Evolutionary conservation across 2,797 vertebrate genomes (phyloP).

Genomic region (Arnoldichthys spilopterus): DNA sequence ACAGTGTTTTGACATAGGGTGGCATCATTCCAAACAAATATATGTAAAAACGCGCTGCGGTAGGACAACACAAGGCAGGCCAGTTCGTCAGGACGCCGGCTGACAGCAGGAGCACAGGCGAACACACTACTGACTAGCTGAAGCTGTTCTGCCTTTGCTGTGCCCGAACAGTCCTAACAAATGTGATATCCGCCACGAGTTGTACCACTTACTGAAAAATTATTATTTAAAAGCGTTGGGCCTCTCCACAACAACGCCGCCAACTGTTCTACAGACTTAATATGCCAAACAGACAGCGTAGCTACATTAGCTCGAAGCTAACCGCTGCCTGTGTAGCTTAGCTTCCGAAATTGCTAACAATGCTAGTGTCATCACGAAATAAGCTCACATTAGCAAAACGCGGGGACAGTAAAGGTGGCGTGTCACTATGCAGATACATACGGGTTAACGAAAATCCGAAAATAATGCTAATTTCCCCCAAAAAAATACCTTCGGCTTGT

Average conservation of each 20-base stretch:
- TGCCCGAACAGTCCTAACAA: background rate
- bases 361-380: conserved; percentile 7
- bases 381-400: background rate
- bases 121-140: background rate
- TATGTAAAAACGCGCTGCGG: too few relatives aligned
- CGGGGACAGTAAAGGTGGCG: accelerated
- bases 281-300: background rate
- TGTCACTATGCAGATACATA: background rate
- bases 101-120: too few relatives aligned
- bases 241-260: background rate
- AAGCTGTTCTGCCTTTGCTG: background rate
- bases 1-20: too few relatives aligned
- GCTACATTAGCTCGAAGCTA: conserved; percentile 15
- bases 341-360: background rate
- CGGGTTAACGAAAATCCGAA: background rate
- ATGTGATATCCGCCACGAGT: too few relatives aligned
- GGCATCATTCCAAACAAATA: too few relatives aligned
- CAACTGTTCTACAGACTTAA: background rate
- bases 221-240: background rate
- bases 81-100: too few relatives aligned
- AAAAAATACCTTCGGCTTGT: conserved; percentile 91
- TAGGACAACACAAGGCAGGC: too few relatives aligned
- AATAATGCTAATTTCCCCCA: background rate
- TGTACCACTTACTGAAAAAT: background rate
- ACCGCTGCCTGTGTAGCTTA: background rate